phyloP scores from a whole-genome alignment of 2,888 invertebrate genomes.

The Volucella bombylans region DNA sequence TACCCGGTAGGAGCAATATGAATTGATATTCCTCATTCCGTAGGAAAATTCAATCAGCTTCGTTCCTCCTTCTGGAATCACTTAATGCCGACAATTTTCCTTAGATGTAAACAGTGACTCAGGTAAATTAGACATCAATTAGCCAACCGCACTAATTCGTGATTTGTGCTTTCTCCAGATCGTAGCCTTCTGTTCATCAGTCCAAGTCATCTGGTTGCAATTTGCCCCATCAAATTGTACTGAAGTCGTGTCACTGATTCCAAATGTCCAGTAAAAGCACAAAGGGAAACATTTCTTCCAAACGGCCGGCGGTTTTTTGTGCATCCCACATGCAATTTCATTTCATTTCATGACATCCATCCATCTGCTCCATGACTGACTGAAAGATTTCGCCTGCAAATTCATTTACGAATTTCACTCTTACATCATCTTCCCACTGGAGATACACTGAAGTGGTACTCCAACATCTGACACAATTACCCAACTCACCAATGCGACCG shows the following conservation, averaged over 20 bases:
- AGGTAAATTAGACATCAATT: too few relatives aligned
- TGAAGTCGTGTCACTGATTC: conserved; percentile 26
- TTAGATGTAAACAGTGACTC: too few relatives aligned
- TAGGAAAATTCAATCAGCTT: too few relatives aligned
- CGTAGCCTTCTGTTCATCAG: background rate
- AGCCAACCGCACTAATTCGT: too few relatives aligned
- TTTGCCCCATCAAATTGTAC: background rate
- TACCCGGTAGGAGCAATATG: too few relatives aligned
- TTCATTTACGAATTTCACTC: conserved; percentile 36
- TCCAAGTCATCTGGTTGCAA: conserved; percentile 5
- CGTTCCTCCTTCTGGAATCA: too few relatives aligned
- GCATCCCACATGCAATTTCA: conserved; percentile 18
- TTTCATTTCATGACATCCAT: conserved; percentile 34
- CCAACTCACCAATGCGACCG: conserved; percentile 32
- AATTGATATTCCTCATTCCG: too few relatives aligned
- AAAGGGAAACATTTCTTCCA: conserved; percentile 5
- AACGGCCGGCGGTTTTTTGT: background rate
- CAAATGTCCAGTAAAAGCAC: conserved; percentile 28
- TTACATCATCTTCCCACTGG: conserved; percentile 48
- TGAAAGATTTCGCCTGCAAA: conserved; percentile 17
- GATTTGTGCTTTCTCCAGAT: too few relatives aligned
- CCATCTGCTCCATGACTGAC: conserved; percentile 24
- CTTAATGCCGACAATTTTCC: too few relatives aligned
- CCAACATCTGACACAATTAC: conserved; percentile 60
- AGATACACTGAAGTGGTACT: conserved; percentile 10